Conservation (phyloP, 1,140 invertebrate species). For the Harlomillsia oculata region DNA sequence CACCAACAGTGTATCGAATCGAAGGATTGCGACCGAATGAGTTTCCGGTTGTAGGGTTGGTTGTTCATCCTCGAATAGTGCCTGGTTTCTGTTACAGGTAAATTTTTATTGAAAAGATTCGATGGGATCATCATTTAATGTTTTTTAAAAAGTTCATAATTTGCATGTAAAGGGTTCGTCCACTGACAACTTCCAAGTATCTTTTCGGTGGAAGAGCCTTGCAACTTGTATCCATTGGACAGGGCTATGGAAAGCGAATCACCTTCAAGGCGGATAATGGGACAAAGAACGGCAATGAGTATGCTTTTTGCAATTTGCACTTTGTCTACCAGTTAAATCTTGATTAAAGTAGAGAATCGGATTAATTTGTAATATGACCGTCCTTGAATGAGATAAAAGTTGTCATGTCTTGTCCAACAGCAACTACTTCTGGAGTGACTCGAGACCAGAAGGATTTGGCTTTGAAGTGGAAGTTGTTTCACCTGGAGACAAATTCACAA, state of each 20-base stretch:
- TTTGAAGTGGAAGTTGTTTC: slow-evolving; percentile 59
- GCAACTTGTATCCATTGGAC: slow-evolving; percentile 56
- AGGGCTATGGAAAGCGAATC: slow-evolving; percentile 61
- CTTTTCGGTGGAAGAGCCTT: slow-evolving; percentile 54
- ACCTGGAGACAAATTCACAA: slow-evolving; percentile 59
- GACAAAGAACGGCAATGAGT: slow-evolving; percentile 53
- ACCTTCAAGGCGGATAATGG: slow-evolving; percentile 56
- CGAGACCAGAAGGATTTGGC: slow-evolving; percentile 57
- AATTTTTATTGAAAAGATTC: background rate
- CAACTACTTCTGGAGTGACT: slow-evolving; percentile 67
- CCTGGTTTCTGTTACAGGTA: slow-evolving; percentile 59
- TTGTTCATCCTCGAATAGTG: slow-evolving; percentile 57
- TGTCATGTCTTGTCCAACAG: slow-evolving; percentile 6
- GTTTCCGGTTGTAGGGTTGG: slow-evolving; percentile 61
- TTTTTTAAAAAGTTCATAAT: background rate
- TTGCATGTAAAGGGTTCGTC: slow-evolving; percentile 49
- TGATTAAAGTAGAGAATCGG: too few relatives aligned
- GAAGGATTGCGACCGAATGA: slow-evolving; percentile 52
- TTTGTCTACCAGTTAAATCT: background rate
- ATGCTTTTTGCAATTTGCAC: background rate
- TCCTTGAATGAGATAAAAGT: background rate
- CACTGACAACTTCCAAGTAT: slow-evolving; percentile 46
- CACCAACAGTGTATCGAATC: slow-evolving; percentile 54
- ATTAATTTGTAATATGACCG: too few relatives aligned
- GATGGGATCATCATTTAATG: background rate